Base-by-base conservation (phyloP, 35 echinoderm and acorn worm species). In the Ophiothrix spiculata region DNA sequence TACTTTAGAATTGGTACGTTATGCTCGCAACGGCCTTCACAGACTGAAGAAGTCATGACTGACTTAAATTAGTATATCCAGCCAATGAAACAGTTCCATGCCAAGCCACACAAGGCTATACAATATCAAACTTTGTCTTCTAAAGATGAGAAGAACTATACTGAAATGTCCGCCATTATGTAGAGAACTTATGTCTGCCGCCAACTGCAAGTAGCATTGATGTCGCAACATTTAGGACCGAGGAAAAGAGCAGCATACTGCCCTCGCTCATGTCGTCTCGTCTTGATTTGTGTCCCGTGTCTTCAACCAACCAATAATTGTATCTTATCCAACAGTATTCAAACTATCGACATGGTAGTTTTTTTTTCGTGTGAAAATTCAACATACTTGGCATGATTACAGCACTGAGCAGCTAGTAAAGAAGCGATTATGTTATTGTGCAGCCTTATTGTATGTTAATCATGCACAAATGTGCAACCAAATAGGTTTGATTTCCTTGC, bases 1-100 rank as follows among this genome's bases (percentile, higher is more conserved):
- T 87, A 99, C 89, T 88, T 84, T 91, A 40, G 93, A 95, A 32
- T 45, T 95, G 85, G 93, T 95, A 49, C 93, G 75, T 32, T 95
- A 95, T 38, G 90, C 90, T 17, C 76, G 89, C 37, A 56, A 81
- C 38, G 90, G 93, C 69, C 89, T 95, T 63, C 54, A 49, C 41
- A 95, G 91, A 33, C 88, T 95, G 33, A 85, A 91, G 81, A 84
- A 64, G 12, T 42, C 81, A 60, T 84, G 81, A 84, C 81, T 69
- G 54, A 36, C 32, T 69, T 15, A n/a, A n/a, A n/a, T n/a, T n/a
- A n/a, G n/a, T n/a, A n/a, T n/a, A n/a, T n/a, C n/a, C n/a, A n/a
- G n/a, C n/a, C n/a, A n/a, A n/a, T n/a, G n/a, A n/a, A n/a, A n/a
- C n/a, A n/a, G 45, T 54, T 54, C 21, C 45, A 54, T 54, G 45